Evolutionary conservation across 2,888 invertebrate species (phyloP).

Genomic region (Zelleria hepariella): DNA sequence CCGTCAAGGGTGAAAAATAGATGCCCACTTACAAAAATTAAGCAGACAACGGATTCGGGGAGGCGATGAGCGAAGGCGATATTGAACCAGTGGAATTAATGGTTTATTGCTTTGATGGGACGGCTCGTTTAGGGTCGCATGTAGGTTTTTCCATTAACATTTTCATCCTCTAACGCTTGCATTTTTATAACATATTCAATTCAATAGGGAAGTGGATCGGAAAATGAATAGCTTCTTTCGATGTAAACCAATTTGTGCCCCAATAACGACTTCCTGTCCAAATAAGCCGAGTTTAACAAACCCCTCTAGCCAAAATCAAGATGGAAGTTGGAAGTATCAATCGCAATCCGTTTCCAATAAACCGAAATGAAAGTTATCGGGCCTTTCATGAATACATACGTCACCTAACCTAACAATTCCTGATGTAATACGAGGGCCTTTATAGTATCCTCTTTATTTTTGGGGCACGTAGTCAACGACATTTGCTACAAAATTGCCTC

Average conservation of each 20-base stretch:
- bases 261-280: not conserved
- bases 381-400: conserved; percentile 4
- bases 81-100: conserved; percentile 22
- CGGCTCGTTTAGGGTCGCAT: not conserved
- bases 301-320: not conserved
- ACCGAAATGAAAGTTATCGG: not conserved
- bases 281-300: not conserved
- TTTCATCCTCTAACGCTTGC: not conserved
- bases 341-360: conserved; percentile 4
- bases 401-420: conserved; percentile 38
- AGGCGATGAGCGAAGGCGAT: conserved; percentile 14
- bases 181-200: not conserved
- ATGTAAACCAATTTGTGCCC: no score
- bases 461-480: conserved; percentile 64
- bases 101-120: conserved; percentile 12
- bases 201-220: no score
- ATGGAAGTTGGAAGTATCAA: not conserved
- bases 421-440: conserved; percentile 46
- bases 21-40: conserved; percentile 64
- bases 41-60: conserved; percentile 30
- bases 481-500: conserved; percentile 70
- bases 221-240: no score
- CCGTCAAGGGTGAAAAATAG: conserved; percentile 49
- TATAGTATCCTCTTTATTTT: conserved; percentile 64
- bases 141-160: not conserved